These are phyloP conservation scores for Rhinoptilus africanus DNA, from an alignment of 2,113 vertebrate species.

Conservation along the genomic window DNA sequence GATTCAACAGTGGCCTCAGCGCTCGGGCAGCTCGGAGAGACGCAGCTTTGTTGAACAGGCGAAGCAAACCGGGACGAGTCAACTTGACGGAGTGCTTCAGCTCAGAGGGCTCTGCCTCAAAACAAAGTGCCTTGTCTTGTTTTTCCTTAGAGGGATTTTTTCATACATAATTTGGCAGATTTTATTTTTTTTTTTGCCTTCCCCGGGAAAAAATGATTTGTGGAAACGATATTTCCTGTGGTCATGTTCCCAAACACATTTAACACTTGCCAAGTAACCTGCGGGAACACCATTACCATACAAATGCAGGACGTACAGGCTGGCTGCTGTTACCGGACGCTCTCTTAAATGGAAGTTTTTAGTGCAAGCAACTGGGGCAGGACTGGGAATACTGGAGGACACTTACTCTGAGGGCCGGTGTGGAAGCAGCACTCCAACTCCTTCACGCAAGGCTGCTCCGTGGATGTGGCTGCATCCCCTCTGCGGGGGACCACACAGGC, in stretches of 20 bases:
- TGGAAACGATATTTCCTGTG: not conserved
- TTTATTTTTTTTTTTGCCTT: not conserved
- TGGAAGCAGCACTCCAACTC: not conserved
- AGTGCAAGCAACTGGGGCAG: not conserved
- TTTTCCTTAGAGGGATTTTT: not conserved
- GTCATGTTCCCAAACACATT: not conserved
- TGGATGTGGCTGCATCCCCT: not conserved
- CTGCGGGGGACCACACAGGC: not conserved
- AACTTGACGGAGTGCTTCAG: not conserved
- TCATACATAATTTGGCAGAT: not conserved
- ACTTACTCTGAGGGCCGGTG: accelerated
- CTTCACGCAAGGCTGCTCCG: not conserved
- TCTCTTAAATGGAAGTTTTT: not conserved
- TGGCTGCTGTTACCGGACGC: not conserved
- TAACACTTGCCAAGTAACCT: not conserved
- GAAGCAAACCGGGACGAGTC: accelerated
- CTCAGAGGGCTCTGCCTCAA: not conserved
- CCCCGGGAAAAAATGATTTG: not conserved
- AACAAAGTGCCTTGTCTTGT: accelerated
- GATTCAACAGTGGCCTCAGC: accelerated
- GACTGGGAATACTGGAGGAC: not conserved
- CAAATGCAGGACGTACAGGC: not conserved
- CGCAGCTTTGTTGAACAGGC: not conserved
- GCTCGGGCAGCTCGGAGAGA: accelerated
- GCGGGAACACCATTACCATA: not conserved